Conservation (phyloP, 2,888 invertebrate species). For the Drosophila fungiperda region DNA sequence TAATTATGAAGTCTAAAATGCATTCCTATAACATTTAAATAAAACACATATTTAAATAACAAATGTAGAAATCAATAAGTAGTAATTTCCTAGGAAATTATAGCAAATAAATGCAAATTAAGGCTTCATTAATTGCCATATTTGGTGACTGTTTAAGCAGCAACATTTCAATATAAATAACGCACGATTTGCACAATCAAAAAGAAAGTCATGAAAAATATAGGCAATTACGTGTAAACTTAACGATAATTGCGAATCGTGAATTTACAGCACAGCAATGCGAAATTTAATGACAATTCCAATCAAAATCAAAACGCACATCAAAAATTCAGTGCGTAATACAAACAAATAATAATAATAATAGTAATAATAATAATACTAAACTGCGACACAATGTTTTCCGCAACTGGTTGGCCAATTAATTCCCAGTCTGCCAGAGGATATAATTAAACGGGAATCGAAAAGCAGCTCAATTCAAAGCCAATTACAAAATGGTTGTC, state of each 20-base stretch:
- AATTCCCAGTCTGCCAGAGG: conserved; percentile 19
- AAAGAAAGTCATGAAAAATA: conserved; percentile 46
- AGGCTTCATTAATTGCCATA: conserved; percentile 29
- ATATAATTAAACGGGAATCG: conserved; percentile 23
- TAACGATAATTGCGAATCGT: conserved; percentile 15
- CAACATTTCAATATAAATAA: conserved; percentile 40
- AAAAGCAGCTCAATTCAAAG: conserved; percentile 23
- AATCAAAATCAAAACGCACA: conserved; percentile 33
- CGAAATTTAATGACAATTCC: conserved; percentile 42
- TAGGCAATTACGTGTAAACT: conserved; percentile 20
- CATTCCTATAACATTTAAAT: not conserved
- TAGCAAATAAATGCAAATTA: conserved; percentile 3
- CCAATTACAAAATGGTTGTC: conserved; percentile 43
- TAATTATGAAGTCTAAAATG: not conserved
- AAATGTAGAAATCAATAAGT: not conserved
- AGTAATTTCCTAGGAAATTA: conserved; percentile 9
- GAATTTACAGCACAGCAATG: conserved; percentile 23
- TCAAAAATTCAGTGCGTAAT: conserved; percentile 36
- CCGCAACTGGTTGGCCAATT: conserved; percentile 49
- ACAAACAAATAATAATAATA: conserved; percentile 10
- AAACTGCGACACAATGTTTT: conserved; percentile 34
- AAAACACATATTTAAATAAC: not conserved
- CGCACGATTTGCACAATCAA: conserved; percentile 26
- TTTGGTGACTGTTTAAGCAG: conserved; percentile 26
- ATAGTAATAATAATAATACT: conserved; percentile 1